Conservation (phyloP, 2,113 vertebrate genomes). For the Zootoca vivipara region DNA sequence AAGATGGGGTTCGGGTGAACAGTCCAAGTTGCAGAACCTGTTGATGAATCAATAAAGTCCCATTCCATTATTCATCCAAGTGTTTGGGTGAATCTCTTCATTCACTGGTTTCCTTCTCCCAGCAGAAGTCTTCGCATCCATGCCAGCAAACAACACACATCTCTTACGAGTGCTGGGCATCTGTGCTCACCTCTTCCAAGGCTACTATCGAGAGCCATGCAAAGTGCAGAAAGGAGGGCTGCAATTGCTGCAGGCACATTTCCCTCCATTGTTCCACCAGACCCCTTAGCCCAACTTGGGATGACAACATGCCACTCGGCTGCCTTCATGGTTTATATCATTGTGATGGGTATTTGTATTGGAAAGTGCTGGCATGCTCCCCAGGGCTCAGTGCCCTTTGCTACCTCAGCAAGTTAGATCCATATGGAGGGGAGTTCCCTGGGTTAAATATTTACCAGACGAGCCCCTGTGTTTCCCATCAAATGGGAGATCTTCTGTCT, state of each 20-base stretch:
- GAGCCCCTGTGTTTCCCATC: slow-evolving; percentile 31
- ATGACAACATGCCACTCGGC: background rate
- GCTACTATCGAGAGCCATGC: background rate
- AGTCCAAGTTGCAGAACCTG: background rate
- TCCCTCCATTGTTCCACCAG: background rate
- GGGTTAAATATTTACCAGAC: slow-evolving; percentile 54
- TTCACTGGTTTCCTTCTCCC: background rate
- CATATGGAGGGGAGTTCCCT: slow-evolving; percentile 2
- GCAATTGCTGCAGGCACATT: background rate
- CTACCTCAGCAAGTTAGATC: background rate
- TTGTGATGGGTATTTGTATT: background rate
- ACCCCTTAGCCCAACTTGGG: background rate
- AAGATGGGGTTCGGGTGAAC: background rate
- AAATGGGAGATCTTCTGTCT: slow-evolving; percentile 46
- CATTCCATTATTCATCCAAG: background rate
- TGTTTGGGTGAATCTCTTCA: background rate
- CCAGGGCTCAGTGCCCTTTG: slow-evolving; percentile 25
- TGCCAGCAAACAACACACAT: background rate
- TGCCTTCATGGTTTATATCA: background rate
- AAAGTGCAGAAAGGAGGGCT: background rate
- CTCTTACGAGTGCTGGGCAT: background rate
- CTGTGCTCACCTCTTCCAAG: background rate
- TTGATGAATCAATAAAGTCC: background rate
- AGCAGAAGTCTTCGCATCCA: background rate
- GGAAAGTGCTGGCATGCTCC: background rate